Percentiles rank a stretch among this genome's conserved stretches.
These are phyloP conservation scores for Colaptes auratus DNA, from an alignment of 2,113 vertebrate species.

Conservation along the genomic window DNA sequence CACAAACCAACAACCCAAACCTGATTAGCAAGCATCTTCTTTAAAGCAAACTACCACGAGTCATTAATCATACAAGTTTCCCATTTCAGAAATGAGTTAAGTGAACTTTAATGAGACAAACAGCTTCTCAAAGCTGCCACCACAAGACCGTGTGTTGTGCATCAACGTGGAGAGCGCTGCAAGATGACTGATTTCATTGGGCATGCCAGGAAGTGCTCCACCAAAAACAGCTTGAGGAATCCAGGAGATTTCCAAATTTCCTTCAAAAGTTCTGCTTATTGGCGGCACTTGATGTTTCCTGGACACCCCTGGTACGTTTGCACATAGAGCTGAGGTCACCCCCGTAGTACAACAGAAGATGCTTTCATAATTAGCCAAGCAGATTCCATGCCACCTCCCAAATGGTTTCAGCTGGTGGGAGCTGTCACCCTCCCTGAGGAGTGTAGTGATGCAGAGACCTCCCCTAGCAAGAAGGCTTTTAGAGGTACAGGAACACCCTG, in stretches of 20 bases:
- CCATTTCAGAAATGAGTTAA: constrained; percentile 50
- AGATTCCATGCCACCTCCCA: background rate
- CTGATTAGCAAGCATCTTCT: background rate
- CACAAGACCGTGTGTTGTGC: background rate
- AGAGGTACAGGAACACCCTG: background rate
- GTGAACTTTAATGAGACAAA: constrained; percentile 38
- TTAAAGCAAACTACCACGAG: background rate
- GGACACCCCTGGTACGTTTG: fast-evolving
- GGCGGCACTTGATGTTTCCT: background rate
- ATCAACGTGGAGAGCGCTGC: background rate
- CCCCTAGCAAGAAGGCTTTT: background rate
- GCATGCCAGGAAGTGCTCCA: background rate
- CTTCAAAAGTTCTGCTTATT: background rate
- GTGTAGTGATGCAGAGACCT: fast-evolving
- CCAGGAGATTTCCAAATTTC: background rate
- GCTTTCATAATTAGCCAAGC: background rate
- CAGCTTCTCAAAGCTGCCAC: constrained; percentile 27
- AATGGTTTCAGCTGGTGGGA: background rate
- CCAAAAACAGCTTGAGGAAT: background rate
- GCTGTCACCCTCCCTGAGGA: background rate
- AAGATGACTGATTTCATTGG: background rate
- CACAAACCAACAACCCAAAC: background rate
- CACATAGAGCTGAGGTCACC: background rate
- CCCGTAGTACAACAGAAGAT: background rate
- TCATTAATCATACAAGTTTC: constrained; percentile 49